Evolutionary conservation across 2,797 vertebrate species (phyloP), one percentile per base, ranked within the genome.

Genomic region (Xyrichtys novacula): DNA sequence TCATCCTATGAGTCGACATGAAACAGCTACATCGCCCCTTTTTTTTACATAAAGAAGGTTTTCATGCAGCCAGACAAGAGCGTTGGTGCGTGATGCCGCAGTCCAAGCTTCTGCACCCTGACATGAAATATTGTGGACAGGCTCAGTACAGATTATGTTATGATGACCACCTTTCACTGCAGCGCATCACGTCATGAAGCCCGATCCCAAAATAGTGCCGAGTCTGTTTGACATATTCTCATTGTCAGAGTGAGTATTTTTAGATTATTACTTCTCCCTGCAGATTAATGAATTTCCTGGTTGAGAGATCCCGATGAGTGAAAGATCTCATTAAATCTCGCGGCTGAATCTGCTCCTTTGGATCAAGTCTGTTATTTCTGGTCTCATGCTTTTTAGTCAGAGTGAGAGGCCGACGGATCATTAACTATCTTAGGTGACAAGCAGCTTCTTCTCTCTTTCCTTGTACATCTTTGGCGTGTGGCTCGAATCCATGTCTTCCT

Each of bases 401-500:
- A 71, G 52, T 50, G 61, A 83, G 76, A 78, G 52, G 59, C 50
- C 3, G 43, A 56, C 38, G 60, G 74, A 61, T 80, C 67, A 65
- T 84, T 73, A 70, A 74, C 77, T 63, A 78, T 85, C 60, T 74
- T 74, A 81, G 63, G 76, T 65, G 80, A 74, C 81, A n/a, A n/a
- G n/a, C 85, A 76, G 74, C 78, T 84, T 86, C 54, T 47, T 79
- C 64, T 2, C 64, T 85, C 65, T n/a, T 60, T 72, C 48, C 69
- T 42, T 47, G 66, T 73, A 69, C 59, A 50, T 55, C 78, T 17
- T 28, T n/a, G 65, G 68, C 65, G 66, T 52, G 53, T 52, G 59
- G 66, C 71, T 56, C 44, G 47, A 68, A 43, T 84, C 85, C 73
- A 66, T 72, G 71, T 80, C 74, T 83, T 88, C 74, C 82, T 81